phyloP scores from a whole-genome alignment of 2,113 vertebrate species.

The Baryphthengus martii region DNA sequence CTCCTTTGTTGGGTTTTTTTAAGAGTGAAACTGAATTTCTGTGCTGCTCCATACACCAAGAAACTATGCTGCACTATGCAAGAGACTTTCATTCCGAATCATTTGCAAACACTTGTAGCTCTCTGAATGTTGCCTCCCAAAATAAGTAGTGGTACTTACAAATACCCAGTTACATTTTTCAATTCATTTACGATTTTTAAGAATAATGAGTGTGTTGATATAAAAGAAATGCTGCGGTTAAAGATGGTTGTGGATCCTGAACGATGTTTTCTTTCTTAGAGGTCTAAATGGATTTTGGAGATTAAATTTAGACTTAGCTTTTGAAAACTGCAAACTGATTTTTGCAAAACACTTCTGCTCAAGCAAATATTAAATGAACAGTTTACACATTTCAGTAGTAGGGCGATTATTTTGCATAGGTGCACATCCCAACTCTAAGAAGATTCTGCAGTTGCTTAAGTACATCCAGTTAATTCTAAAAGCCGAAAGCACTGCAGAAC shows the following conservation, averaged over 20 bases:
- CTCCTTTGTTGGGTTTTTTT: neutral
- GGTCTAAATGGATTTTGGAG: neutral
- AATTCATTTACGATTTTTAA: neutral
- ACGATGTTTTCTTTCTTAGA: neutral
- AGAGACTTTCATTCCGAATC: neutral
- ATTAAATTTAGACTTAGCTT: neutral
- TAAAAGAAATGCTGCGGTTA: neutral
- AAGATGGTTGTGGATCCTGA: neutral
- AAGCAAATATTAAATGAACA: neutral
- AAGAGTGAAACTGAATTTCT: neutral
- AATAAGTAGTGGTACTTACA: neutral
- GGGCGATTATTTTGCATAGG: neutral
- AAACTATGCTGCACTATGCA: neutral
- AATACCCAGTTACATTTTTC: neutral
- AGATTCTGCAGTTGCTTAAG: neutral
- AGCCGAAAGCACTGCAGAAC: neutral
- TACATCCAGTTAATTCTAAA: neutral
- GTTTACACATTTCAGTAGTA: accelerated
- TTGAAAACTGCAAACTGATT: neutral
- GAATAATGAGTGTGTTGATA: neutral
- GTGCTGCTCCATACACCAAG: neutral
- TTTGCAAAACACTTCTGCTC: neutral
- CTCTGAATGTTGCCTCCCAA: neutral
- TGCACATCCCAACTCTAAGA: neutral
- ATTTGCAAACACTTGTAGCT: neutral